Conservation (phyloP, 1,140 invertebrate genomes). For the Penaeus indicus region DNA sequence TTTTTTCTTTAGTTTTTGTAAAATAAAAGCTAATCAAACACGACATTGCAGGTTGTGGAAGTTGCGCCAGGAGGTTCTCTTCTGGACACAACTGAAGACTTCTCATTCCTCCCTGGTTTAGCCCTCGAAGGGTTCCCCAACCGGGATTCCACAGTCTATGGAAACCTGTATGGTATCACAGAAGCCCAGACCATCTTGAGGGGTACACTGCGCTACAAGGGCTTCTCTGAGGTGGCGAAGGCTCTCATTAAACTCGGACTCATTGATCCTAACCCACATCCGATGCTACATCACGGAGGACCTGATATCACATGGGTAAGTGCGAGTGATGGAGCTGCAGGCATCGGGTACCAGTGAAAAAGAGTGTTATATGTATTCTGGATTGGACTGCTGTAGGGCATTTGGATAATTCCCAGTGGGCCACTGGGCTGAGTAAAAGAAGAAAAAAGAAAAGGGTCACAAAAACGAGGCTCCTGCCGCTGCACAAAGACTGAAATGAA, state of each 20-base stretch:
- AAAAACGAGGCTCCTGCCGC: no score
- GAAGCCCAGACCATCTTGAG: constrained; percentile 90
- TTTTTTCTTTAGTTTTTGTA: not conserved
- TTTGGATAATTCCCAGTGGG: no score
- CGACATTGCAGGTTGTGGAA: constrained; percentile 75
- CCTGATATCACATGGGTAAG: constrained; percentile 94
- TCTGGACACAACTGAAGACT: constrained; percentile 81
- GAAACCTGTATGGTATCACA: constrained; percentile 86
- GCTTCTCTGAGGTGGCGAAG: constrained; percentile 89
- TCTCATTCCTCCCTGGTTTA: constrained; percentile 96
- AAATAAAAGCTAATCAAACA: not conserved
- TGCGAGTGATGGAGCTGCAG: not conserved
- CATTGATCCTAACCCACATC: constrained; percentile 87
- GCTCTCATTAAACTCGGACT: constrained; percentile 89
- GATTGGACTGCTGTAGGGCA: no score
- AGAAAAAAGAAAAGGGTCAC: no score
- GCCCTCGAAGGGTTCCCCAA: constrained; percentile 97
- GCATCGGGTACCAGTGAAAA: constrained; percentile 69
- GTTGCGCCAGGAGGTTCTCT: constrained; percentile 90
- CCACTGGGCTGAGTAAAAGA: no score
- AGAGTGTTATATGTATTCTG: constrained; percentile 19
- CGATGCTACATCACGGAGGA: constrained; percentile 91
- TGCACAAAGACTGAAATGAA: no score
- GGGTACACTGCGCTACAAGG: constrained; percentile 86
- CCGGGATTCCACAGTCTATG: constrained; percentile 93